A percentile compares a stretch with the other conserved stretches of the same genome.
phyloP scores from a whole-genome alignment of 2,797 vertebrate species.

The Gobio occitaniae region DNA sequence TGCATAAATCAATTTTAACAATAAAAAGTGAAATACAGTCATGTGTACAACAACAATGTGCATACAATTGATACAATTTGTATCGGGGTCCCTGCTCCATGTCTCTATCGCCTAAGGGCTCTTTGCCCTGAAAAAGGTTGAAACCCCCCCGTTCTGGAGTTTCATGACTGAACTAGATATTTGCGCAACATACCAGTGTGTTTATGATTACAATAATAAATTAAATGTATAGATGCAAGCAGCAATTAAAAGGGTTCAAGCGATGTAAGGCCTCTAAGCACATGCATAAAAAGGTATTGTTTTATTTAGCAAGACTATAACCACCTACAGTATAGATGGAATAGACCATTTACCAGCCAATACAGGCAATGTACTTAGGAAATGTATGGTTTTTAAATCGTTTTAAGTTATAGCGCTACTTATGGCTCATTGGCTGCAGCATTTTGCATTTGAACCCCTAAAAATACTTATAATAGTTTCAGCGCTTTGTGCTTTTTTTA shows the following conservation, averaged over 20 bases:
- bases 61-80: too few species aligned
- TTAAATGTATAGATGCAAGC: neutral
- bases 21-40: too few species aligned
- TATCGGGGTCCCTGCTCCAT: too few species aligned
- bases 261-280: neutral
- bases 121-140: too few species aligned
- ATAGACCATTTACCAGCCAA: too few species aligned
- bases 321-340: too few species aligned
- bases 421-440: neutral
- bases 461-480: neutral
- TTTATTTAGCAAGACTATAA: neutral
- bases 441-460: neutral
- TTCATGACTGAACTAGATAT: neutral
- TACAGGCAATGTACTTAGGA: too few species aligned
- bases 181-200: neutral
- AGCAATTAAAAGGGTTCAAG: neutral
- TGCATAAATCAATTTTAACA: too few species aligned
- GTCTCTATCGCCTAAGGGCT: too few species aligned
- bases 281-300: neutral
- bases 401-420: neutral
- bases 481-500: neutral
- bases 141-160: neutral
- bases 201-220: neutral
- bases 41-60: too few species aligned
- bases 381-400: too few species aligned